phyloP scores from a whole-genome alignment of 2,797 vertebrate genomes.

The Scleropages formosus region DNA sequence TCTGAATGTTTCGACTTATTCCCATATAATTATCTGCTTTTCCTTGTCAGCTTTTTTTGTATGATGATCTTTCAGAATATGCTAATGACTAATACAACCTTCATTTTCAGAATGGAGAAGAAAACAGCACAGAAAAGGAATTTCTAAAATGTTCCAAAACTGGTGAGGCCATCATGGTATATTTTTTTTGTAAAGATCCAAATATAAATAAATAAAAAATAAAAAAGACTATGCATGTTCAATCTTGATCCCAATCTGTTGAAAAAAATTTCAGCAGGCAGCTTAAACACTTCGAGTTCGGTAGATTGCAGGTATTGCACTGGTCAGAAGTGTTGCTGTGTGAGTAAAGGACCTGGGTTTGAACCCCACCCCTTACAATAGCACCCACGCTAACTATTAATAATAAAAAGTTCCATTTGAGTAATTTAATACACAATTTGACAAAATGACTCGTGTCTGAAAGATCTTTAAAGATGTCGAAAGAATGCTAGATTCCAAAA shows the following conservation, averaged over 20 bases:
- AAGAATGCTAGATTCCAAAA: not conserved
- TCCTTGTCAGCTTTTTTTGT: conserved; percentile 38
- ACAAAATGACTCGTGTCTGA: no score
- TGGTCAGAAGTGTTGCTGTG: no score
- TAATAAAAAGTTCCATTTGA: no score
- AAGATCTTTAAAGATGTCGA: not conserved
- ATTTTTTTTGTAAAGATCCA: not conserved
- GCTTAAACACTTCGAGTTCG: no score
- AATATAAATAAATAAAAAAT: not conserved
- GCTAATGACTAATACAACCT: conserved; percentile 36
- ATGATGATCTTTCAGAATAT: conserved; percentile 40
- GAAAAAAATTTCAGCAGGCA: no score
- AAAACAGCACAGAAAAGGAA: not conserved
- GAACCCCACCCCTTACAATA: no score
- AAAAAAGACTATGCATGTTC: no score
- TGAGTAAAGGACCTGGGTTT: no score
- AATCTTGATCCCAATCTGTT: no score
- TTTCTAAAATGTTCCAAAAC: not conserved
- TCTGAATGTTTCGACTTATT: conserved; percentile 26
- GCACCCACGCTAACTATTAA: no score
- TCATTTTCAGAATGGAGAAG: conserved; percentile 16
- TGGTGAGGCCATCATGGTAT: not conserved
- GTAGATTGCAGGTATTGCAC: no score
- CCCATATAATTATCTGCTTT: conserved; percentile 39
- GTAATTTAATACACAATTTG: no score